Conservation (phyloP, 2,113 vertebrate genomes). For the Otis tarda region DNA sequence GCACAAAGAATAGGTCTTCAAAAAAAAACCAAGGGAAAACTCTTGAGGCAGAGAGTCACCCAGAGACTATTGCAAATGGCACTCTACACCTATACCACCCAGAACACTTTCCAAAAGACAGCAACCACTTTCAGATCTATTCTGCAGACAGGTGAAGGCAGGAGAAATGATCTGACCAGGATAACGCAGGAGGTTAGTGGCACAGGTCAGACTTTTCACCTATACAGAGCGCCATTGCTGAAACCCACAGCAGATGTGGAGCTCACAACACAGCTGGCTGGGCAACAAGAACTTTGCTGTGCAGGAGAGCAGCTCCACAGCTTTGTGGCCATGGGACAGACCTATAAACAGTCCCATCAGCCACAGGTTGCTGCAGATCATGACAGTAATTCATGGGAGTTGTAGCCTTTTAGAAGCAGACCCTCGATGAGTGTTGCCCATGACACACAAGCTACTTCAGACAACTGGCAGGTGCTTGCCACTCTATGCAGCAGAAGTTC, state of each 20-base stretch:
- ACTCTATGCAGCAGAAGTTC: not conserved
- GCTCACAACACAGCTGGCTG: not conserved
- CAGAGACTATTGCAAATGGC: rapidly evolving
- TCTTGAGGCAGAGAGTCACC: not conserved
- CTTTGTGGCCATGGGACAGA: not conserved
- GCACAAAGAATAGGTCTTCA: not conserved
- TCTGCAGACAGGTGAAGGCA: not conserved
- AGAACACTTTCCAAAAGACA: not conserved
- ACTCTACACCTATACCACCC: not conserved
- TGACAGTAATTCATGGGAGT: not conserved
- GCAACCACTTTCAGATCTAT: not conserved
- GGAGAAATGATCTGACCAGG: not conserved
- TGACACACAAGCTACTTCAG: not conserved
- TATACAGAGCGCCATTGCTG: rapidly evolving
- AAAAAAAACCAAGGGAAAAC: not conserved
- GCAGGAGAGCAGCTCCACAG: not conserved
- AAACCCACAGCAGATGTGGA: not conserved
- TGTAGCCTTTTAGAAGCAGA: not conserved
- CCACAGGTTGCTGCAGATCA: not conserved
- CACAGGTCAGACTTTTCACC: not conserved
- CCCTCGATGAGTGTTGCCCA: not conserved
- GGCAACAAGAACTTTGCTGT: rapidly evolving
- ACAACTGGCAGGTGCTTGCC: not conserved
- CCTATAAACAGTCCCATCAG: not conserved
- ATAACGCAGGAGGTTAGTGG: not conserved